Base-by-base conservation (phyloP, 2,113 vertebrate species). In the Anolis carolinensis region DNA sequence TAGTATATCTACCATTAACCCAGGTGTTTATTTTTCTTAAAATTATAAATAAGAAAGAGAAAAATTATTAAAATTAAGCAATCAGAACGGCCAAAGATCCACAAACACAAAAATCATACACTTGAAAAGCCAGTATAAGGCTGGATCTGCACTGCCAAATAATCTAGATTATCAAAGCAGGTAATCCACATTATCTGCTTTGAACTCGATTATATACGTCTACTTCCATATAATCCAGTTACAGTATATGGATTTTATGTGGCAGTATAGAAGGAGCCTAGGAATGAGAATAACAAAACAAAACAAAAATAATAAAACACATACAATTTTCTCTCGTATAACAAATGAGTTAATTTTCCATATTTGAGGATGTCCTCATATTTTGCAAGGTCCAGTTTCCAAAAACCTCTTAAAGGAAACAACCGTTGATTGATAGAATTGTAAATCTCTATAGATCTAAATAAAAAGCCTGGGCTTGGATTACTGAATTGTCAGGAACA, bases 241-340 rank as follows among this genome's bases (percentile, higher is more conserved):
- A n/a, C n/a, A n/a, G n/a, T n/a, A n/a, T n/a, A n/a, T n/a, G n/a
- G n/a, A n/a, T n/a, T n/a, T n/a, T n/a, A n/a, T n/a, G n/a, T n/a
- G n/a, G n/a, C n/a, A n/a, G n/a, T n/a, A n/a, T n/a, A n/a, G n/a
- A n/a, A n/a, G n/a, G n/a, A n/a, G n/a, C n/a, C n/a, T n/a, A n/a
- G n/a, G n/a, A n/a, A n/a, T n/a, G n/a, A n/a, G n/a, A 48, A 81
- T 70, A 18, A 63, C 72, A 70, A 67, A 30, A 6, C 7, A 55
- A 55, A 55, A 55, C 9, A 55, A 55, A 82, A 71, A 50, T 48
- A 8, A 68, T 92, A 77, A 39, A 84, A 83, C 90, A 80, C 62
- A 48, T 1, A 7, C 55, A 32, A 20, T 36, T n/a, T 1, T 67
- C n/a, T 5, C 0, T 0, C 63, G 36, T 34, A 30, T 76, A 86